Evolutionary conservation across 2,888 invertebrate genomes (phyloP).

Genomic region (Caenorhabditis sp.): DNA sequence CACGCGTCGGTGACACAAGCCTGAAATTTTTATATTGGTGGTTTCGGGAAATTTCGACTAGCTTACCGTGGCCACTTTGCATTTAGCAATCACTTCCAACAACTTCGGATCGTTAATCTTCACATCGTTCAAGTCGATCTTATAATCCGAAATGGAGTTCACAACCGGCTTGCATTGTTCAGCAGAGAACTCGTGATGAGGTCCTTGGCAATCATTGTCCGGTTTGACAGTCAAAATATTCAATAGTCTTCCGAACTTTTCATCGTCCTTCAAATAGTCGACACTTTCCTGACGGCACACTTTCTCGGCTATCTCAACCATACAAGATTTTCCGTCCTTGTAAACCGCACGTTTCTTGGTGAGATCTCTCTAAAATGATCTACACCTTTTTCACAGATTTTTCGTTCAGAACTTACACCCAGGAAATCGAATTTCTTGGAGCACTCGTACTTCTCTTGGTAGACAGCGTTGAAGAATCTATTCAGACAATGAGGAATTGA

Average conservation of each 20-base stretch:
- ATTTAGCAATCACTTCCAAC: neutral
- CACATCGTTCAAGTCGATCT: neutral
- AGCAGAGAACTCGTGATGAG: neutral
- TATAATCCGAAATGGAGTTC: neutral
- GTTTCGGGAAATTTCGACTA: neutral
- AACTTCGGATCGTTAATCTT: neutral
- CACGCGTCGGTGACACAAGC: neutral
- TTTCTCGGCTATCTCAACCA: slow-evolving; percentile 2
- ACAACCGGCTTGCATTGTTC: neutral
- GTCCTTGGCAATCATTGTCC: slow-evolving; percentile 6
- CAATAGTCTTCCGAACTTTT: neutral
- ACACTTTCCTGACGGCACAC: neutral
- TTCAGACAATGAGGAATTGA: neutral
- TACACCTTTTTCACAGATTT: neutral
- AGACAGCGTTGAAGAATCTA: slow-evolving; percentile 6
- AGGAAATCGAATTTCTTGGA: neutral
- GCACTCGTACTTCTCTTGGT: neutral
- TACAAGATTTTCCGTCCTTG: neutral
- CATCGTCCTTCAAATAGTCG: slow-evolving; percentile 3
- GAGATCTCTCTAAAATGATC: slow-evolving; percentile 4
- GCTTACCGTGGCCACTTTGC: neutral
- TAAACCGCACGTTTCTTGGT: neutral
- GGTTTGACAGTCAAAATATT: slow-evolving; percentile 17
- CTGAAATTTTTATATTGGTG: neutral
- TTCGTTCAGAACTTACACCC: neutral